Percentiles rank a stretch among this genome's conserved stretches.
phyloP scores from a whole-genome alignment of 2,797 vertebrate genomes.

The Phalloptychus januarius region DNA sequence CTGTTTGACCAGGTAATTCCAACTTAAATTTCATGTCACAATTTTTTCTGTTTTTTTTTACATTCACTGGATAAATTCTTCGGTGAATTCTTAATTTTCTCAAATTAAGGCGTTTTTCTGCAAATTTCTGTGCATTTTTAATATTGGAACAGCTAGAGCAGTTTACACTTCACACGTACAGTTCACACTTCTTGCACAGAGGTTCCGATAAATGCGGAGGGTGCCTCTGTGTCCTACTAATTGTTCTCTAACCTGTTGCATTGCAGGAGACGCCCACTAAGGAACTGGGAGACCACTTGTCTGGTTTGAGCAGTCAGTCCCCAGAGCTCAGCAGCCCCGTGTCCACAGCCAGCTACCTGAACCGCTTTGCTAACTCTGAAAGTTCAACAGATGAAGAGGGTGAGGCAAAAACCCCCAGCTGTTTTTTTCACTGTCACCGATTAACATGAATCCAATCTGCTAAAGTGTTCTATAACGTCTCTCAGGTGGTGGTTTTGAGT shows the following conservation, averaged over 20 bases:
- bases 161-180: no score
- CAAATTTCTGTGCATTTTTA: no score
- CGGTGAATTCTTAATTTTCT: no score
- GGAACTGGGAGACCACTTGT: constrained; percentile 87
- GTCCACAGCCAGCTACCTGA: constrained; percentile 82
- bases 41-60: background rate
- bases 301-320: constrained; percentile 77
- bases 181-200: background rate
- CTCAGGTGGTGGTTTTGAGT: constrained; percentile 94
- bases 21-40: background rate
- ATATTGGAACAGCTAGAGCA: background rate
- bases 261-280: constrained; percentile 96
- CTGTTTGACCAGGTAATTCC: constrained; percentile 92
- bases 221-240: background rate
- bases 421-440: background rate
- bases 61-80: background rate
- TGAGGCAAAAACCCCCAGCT: constrained; percentile 54
- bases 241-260: background rate
- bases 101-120: background rate
- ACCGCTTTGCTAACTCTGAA: constrained; percentile 92
- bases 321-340: constrained; percentile 80
- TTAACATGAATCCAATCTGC: background rate
- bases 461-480: background rate
- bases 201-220: background rate
- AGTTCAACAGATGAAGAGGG: constrained; percentile 99